Evolutionary conservation across 92 coral and sea anemone species (phyloP).

Genomic region (Epizoanthus scotinus): DNA sequence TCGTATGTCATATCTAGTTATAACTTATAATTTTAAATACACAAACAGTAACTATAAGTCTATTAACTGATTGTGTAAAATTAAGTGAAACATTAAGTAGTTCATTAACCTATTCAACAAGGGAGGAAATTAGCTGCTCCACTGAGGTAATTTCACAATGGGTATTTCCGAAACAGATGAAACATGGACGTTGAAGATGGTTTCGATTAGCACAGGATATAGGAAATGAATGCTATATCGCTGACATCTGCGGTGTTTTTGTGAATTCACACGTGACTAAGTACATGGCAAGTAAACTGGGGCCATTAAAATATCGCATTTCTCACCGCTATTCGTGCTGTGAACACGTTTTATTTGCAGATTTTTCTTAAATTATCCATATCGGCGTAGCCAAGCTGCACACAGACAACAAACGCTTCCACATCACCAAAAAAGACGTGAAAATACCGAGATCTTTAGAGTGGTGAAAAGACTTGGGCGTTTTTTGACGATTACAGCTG

Average conservation of each 20-base stretch:
- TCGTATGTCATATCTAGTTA: too few species aligned
- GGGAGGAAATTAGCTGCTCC: too few species aligned
- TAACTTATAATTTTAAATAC: too few species aligned
- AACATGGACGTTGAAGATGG: too few species aligned
- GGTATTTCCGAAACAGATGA: too few species aligned
- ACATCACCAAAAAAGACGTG: neutral
- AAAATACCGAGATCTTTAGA: neutral
- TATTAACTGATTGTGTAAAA: too few species aligned
- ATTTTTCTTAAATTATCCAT: neutral
- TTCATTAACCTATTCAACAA: too few species aligned
- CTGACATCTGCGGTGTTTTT: neutral
- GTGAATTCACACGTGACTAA: neutral
- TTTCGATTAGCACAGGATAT: neutral
- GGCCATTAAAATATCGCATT: neutral
- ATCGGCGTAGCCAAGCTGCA: neutral
- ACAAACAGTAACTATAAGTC: too few species aligned
- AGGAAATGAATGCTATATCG: neutral
- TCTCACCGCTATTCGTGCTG: neutral
- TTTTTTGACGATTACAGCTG: neutral
- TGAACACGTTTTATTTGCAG: neutral
- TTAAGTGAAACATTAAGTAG: too few species aligned
- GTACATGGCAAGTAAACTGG: neutral
- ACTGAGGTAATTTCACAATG: too few species aligned
- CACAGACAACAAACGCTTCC: too few species aligned
- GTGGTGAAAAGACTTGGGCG: neutral